Base-by-base conservation (phyloP, 2,888 invertebrate species). In the Epistrophe grossulariae region DNA sequence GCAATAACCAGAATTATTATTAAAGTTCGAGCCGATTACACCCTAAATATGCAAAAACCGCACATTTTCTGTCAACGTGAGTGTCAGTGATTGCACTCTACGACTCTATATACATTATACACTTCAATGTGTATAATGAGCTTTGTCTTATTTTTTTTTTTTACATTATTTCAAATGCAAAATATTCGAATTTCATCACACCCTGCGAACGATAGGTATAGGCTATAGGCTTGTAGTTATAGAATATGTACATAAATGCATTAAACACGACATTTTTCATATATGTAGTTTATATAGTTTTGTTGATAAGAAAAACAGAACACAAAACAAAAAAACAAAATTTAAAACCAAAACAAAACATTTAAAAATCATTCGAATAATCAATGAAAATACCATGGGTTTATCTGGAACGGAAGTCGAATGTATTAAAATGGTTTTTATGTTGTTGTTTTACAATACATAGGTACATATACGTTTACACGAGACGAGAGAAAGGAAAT, bases 351-450 rank as follows among this genome's bases (percentile, higher is more conserved):
- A 19, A 24, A 45, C 35, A 48, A 72, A 40, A 68, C 45, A 70
- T 72, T 77, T 68, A 35, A 76, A 77, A 77, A 66, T 84, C 72
- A 68, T 76, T 79, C 50, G 77, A 55, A 74, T 35, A 50, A 62
- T 73, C 48, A 17, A 76, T 76, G 70, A 64, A 24, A 79, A 79
- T 62, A 72, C 60, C 45, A 66, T 52, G 17, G 40, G 17, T 72
- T 84, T 73, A 73, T 85, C 62, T 85, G 78, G 78, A 81, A 70
- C 81, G 84, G 84, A 81, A 85, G 77, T 85, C 62, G 81, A 81
- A 73, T 85, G 68, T 55, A 73, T 81, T 60, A 80, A 77, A 52
- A 50, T 55, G 28, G n/a, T 60, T 77, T 59, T 77, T 50, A 10
- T 17, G 10, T 11, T 48, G 19, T 71, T 70, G 15, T 64, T n/a